These are phyloP conservation scores for Odontothrips loti DNA, from an alignment of 2,888 invertebrate species.

Conservation along the genomic window DNA sequence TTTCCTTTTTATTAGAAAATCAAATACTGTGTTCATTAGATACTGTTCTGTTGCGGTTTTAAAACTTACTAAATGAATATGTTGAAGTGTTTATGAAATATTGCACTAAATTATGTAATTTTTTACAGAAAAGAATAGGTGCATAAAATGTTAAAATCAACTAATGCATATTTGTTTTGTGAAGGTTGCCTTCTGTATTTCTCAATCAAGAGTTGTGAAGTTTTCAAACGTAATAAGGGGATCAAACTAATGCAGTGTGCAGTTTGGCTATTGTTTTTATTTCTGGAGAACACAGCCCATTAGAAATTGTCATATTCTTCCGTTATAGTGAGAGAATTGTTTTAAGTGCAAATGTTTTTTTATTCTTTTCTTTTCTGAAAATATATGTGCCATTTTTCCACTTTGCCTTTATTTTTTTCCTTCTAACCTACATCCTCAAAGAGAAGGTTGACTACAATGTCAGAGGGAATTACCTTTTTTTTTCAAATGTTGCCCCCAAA, in stretches of 20 bases:
- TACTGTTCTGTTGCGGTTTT: conserved; percentile 24
- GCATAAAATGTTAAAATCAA: not conserved
- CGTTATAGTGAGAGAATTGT: conserved; percentile 23
- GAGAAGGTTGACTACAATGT: too few relatives aligned
- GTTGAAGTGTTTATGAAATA: conserved; percentile 15
- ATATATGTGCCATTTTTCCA: conserved; percentile 26
- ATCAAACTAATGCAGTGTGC: not conserved
- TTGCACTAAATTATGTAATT: conserved; percentile 25
- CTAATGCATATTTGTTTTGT: conserved; percentile 3
- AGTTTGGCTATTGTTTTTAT: conserved; percentile 7
- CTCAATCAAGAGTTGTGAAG: not conserved
- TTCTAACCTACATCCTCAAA: not conserved
- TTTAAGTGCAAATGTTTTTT: conserved; percentile 27
- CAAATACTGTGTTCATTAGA: conserved; percentile 25
- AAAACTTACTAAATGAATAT: conserved; percentile 24
- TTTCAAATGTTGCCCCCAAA: too few relatives aligned
- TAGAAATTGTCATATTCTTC: conserved; percentile 21
- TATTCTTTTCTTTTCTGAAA: conserved; percentile 25
- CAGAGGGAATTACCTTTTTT: too few relatives aligned
- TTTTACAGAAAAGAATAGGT: conserved; percentile 13
- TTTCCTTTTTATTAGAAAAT: conserved; percentile 21
- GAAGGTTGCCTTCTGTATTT: not conserved
- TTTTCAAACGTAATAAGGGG: not conserved
- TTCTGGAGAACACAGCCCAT: conserved; percentile 1
- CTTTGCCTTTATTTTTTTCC: not conserved